Evolutionary conservation across 2,888 invertebrate genomes (phyloP), one percentile per base, ranked within the genome.

Genomic region (Cephalotes varians): DNA sequence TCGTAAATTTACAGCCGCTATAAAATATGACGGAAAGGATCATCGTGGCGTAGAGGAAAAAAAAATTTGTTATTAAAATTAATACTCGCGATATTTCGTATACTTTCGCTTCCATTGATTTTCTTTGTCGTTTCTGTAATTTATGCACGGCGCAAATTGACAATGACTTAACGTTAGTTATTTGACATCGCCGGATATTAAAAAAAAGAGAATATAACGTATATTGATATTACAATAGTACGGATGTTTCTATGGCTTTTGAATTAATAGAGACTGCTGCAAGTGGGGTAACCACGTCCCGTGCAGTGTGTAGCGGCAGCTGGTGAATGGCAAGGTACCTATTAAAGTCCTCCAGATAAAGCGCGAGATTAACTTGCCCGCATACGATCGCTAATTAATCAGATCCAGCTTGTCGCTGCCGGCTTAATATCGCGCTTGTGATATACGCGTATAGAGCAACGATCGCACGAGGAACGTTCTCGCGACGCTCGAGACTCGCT

Each of bases 281-380:
- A 89, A 84, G 84, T 81, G 80, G 81, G 81, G 71, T 76, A 85
- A 87, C 85, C 84, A 65, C 51, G 82, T 84, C 86, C 82, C 86
- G 79, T 82, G 83, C 82, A 74, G 82, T 77, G 86, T 82, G 54
- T 80, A 84, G 85, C 71, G 88, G 88, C 90, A 90, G 90, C 90
- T 90, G 90, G 88, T 86, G 87, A 90, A 90, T 90, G 83, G 87
- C 86, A 74, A 86, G 90, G 87, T 83, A 86, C 86, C 89, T 88
- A 90, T 90, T 90, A 90, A 90, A 88, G 90, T 90, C 88, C 89
- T 88, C 84, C 86, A 90, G 88, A 90, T 91, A 88, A 90, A 88
- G 86, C 88, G 86, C 86, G 84, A 91, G 92, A 92, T 92, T 92
- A 92, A 92, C 92, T 79, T 92, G 90, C 91, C 91, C 89, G 89